A percentile compares a stretch with the other conserved stretches of the same genome.
These are phyloP conservation scores for Drosophila lutescens DNA, from an alignment of 2,888 invertebrate genomes.

Conservation along the genomic window DNA sequence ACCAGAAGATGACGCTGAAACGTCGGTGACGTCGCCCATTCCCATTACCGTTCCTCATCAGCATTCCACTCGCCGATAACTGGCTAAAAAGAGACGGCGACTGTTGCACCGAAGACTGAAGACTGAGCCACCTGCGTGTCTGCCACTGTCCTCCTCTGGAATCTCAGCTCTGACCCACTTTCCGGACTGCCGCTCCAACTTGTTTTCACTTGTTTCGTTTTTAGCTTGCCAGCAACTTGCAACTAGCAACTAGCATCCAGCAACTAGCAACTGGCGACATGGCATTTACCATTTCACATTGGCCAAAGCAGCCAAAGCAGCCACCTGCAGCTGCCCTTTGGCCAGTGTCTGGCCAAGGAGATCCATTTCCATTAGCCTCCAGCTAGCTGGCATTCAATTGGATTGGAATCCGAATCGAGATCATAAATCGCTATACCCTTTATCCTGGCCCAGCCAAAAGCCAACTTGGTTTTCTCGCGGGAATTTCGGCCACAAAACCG, in stretches of 20 bases:
- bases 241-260: constrained; percentile 18
- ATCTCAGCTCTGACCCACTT: constrained; percentile 73
- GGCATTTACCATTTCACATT: constrained; percentile 47
- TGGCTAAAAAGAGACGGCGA: constrained; percentile 56
- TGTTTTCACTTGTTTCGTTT: constrained; percentile 77
- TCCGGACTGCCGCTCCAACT: constrained; percentile 62
- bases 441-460: constrained; percentile 5
- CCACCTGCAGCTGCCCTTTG: constrained; percentile 65
- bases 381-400: constrained; percentile 8
- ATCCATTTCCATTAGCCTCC: constrained; percentile 12
- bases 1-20: constrained; percentile 46
- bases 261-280: constrained; percentile 37
- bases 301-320: constrained; percentile 14
- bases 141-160: constrained; percentile 53
- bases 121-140: constrained; percentile 35
- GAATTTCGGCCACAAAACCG: constrained; percentile 27
- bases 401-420: constrained; percentile 10
- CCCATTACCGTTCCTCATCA: constrained; percentile 58
- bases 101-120: constrained; percentile 11
- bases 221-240: constrained; percentile 42
- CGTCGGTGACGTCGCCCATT: constrained; percentile 53
- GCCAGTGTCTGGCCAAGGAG: constrained; percentile 61
- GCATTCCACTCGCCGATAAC: constrained; percentile 65
- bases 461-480: constrained; percentile 27
- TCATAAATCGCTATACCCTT: constrained; percentile 38